phyloP scores from a whole-genome alignment of 2,113 vertebrate genomes.

The Megalops atlanticus region DNA sequence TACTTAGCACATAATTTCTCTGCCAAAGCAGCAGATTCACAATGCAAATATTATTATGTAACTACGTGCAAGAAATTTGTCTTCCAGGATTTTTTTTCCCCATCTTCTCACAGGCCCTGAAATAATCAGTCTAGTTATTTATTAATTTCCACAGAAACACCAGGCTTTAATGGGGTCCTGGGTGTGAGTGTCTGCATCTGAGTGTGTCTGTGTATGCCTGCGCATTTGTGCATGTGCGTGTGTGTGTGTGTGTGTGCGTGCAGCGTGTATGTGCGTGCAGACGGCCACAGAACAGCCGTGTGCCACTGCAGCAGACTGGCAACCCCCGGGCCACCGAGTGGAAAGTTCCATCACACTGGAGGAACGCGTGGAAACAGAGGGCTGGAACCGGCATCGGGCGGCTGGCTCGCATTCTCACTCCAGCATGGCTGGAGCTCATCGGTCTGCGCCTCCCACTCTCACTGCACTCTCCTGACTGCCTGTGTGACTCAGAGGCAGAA shows the following conservation, averaged over 20 bases:
- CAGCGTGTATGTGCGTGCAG: too few species aligned
- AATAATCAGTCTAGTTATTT: not conserved
- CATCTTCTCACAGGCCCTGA: not conserved
- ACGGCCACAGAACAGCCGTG: not conserved
- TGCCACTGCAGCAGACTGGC: slow-evolving; percentile 7
- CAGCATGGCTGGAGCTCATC: not conserved
- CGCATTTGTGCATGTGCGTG: not conserved
- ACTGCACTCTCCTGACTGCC: not conserved
- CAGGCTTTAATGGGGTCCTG: not conserved
- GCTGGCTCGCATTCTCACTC: not conserved
- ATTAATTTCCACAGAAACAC: not conserved
- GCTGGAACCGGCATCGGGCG: not conserved
- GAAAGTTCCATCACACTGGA: slow-evolving; percentile 27
- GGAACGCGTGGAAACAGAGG: slow-evolving; percentile 13
- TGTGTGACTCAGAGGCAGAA: not conserved
- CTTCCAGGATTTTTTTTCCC: not conserved
- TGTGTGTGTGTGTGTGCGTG: not conserved
- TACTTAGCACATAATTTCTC: not conserved
- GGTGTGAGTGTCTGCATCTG: not conserved
- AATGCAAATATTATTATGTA: too few species aligned
- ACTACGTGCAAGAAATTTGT: not conserved
- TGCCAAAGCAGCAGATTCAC: not conserved
- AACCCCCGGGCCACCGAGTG: not conserved
- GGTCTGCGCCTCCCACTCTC: not conserved
- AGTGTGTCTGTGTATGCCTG: not conserved